phyloP scores from a whole-genome alignment of 2,888 invertebrate species.

The Tanaodytes sp. region DNA sequence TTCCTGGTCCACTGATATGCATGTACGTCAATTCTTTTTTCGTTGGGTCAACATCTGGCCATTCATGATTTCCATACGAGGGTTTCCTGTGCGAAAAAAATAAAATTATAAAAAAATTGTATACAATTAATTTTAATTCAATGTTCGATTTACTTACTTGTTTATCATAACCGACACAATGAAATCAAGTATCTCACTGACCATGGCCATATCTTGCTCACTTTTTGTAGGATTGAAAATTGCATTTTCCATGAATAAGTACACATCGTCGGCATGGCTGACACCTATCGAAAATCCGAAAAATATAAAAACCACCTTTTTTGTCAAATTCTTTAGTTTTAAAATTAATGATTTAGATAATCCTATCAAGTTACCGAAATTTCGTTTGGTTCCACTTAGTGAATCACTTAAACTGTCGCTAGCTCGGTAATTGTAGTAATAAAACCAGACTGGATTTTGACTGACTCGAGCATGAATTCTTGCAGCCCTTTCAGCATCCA shows the following conservation, averaged over 20 bases:
- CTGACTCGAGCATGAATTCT: slow-evolving; percentile 76
- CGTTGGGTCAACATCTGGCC: slow-evolving; percentile 74
- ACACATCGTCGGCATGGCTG: slow-evolving; percentile 78
- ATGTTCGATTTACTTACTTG: no score
- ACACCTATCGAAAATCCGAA: slow-evolving; percentile 78
- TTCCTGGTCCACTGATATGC: slow-evolving; percentile 74
- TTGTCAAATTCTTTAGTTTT: no score
- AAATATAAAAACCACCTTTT: no score
- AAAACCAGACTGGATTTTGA: slow-evolving; percentile 78
- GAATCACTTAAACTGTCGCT: slow-evolving; percentile 76
- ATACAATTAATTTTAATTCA: slow-evolving; percentile 47
- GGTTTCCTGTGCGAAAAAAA: no score
- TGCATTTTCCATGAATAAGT: slow-evolving; percentile 74
- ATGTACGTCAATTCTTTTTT: slow-evolving; percentile 74
- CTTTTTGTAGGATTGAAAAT: slow-evolving; percentile 68
- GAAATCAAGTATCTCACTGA: slow-evolving; percentile 75
- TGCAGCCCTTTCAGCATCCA: slow-evolving; percentile 77
- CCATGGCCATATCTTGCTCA: slow-evolving; percentile 75
- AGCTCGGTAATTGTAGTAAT: slow-evolving; percentile 79
- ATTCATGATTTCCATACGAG: slow-evolving; percentile 70
- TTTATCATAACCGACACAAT: slow-evolving; percentile 76
- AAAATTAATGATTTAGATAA: no score
- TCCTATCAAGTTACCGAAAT: slow-evolving; percentile 76
- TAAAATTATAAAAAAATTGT: slow-evolving; percentile 1
- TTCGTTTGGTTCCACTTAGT: slow-evolving; percentile 74